Base-by-base conservation (phyloP, 2,888 invertebrate genomes). In the Barypeithes pellucidus region DNA sequence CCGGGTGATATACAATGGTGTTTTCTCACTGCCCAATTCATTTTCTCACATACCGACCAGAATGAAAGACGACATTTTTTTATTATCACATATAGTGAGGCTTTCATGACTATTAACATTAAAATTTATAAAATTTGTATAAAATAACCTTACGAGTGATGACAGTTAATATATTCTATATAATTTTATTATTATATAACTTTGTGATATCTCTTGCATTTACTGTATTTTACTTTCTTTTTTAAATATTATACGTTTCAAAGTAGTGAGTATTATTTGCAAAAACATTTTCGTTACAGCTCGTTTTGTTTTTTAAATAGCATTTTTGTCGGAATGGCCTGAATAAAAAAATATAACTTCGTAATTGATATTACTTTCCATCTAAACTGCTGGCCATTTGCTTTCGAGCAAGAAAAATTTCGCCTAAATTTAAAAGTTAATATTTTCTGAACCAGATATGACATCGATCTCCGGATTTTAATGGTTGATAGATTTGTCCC, bases 201-300 rank as follows among this genome's bases (percentile, higher is more conserved):
- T 82, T 83, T 82, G 83, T 83, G 83, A 83, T 83, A 83, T 82
- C 76, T 74, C 70, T 70, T 80, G 78, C 78, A 79, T 79, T 79
- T 80, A 72, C 67, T 77, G 45, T 67, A 50, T 57, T 73, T 47
- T 65, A 57, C 39, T 47, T 50, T 29, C n/a, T 39, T 54, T 60
- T 59, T 60, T 59, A n/a, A n/a, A n/a, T n/a, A 50, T n/a, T 47
- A 2, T 39, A 39, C 12, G 12, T n/a, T n/a, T 39, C n/a, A 39
- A n/a, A 39, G 39, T n/a, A 47, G 20, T 12, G 22, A 20, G 22
- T 29, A 8, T 29, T 29, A 5, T 29, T 29, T 29, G 1, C 29
- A 29, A 29, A 9, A 29, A 7, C 5, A 29, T 29, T 29, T 29
- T 29, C 29, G 5, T 29, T 29, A 29, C 29, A 7, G 29, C 29